These are phyloP conservation scores for Archips xylosteana DNA, from an alignment of 2,888 invertebrate genomes.

Conservation along the genomic window DNA sequence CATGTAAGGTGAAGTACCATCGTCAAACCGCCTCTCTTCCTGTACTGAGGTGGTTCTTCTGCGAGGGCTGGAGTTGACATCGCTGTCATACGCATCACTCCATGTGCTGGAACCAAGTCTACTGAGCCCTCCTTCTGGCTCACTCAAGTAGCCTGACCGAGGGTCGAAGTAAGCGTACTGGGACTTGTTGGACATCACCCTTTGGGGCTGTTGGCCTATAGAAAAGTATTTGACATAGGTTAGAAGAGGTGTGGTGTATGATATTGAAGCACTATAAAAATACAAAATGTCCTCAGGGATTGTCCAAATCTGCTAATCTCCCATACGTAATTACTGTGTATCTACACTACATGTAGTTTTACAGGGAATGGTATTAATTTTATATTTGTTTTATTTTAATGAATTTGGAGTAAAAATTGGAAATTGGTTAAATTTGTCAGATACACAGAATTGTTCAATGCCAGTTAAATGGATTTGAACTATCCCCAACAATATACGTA, in stretches of 20 bases:
- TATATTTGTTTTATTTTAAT: no score
- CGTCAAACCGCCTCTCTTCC: conserved; percentile 72
- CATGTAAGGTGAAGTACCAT: conserved; percentile 65
- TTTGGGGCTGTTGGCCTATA: conserved; percentile 71
- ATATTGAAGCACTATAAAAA: no score
- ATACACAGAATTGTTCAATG: no score
- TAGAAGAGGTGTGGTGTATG: background rate
- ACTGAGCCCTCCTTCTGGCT: conserved; percentile 77
- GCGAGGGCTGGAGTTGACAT: conserved; percentile 70
- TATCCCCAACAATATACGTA: background rate
- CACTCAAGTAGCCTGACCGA: conserved; percentile 81
- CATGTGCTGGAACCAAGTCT: conserved; percentile 68
- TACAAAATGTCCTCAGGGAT: no score
- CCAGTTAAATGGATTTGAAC: no score
- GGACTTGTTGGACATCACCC: conserved; percentile 69
- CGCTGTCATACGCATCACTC: conserved; percentile 81
- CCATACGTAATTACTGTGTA: no score
- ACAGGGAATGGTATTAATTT: no score
- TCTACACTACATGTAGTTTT: no score
- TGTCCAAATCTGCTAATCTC: no score
- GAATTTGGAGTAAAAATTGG: no score
- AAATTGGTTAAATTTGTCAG: no score
- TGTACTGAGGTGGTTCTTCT: conserved; percentile 78
- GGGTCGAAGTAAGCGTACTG: conserved; percentile 84
- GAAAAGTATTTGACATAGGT: background rate